Evolutionary conservation across 2,113 vertebrate genomes (phyloP).

Genomic region (Tenrec ecaudatus): DNA sequence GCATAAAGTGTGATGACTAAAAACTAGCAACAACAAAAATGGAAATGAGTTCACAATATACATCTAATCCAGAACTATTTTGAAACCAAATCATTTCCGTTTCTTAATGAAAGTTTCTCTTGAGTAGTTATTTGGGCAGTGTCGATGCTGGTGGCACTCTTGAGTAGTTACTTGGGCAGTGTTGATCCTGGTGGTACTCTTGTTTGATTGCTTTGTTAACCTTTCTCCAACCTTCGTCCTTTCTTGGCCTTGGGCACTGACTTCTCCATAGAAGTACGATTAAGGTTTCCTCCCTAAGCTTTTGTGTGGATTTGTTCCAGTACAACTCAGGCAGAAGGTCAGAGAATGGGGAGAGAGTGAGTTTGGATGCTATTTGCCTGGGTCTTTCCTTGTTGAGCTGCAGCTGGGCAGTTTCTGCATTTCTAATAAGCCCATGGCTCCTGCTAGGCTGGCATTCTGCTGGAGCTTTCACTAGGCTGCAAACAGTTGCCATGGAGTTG

Average conservation of each 20-base stretch:
- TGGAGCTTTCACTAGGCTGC: too few species aligned
- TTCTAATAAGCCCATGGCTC: not conserved
- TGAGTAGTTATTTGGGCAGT: too few species aligned
- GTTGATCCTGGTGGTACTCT: not conserved
- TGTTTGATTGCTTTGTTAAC: not conserved
- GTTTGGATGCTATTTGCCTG: not conserved
- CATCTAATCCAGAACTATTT: not conserved
- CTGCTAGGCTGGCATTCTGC: too few species aligned
- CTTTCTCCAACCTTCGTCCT: not conserved
- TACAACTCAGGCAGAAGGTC: not conserved
- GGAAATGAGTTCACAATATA: constrained; percentile 4
- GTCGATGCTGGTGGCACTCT: not conserved
- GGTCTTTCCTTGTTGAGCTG: not conserved
- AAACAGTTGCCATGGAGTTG: too few species aligned
- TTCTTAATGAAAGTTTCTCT: not conserved
- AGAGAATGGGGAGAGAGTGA: not conserved
- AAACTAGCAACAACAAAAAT: constrained; percentile 28
- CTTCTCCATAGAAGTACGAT: not conserved
- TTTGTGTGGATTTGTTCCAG: not conserved
- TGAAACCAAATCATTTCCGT: not conserved
- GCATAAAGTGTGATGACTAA: constrained; percentile 34
- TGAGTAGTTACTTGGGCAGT: too few species aligned
- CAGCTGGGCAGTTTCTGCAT: not conserved
- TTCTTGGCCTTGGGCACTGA: not conserved
- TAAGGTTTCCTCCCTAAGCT: not conserved